Conservation (phyloP, 30 jellyfish, hydroid and myxozoan genomes). For the Catostylus mosaicus region DNA sequence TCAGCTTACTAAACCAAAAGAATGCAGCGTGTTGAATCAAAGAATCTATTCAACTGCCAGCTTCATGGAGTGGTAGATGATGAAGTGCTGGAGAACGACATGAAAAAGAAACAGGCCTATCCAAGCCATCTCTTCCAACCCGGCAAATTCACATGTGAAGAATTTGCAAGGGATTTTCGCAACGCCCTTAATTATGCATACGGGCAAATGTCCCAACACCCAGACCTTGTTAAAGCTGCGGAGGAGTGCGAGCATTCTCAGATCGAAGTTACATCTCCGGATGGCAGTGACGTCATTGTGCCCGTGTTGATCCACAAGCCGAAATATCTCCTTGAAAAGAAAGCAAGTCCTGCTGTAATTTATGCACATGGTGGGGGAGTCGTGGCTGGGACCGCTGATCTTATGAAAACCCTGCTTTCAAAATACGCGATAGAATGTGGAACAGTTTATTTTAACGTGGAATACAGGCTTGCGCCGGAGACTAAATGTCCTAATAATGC, state of each 20-base stretch:
- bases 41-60: conserved; percentile 21
- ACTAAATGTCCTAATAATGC: conserved; percentile 56
- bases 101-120: not conserved
- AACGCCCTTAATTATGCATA: not conserved
- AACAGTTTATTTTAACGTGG: conserved; percentile 12
- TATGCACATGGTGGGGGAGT: conserved; percentile 45
- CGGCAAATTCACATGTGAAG: not conserved
- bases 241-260: conserved; percentile 4
- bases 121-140: not conserved
- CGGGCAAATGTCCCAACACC: not conserved
- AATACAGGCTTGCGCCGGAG: conserved; percentile 48
- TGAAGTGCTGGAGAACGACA: not conserved
- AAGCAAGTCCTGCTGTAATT: not conserved
- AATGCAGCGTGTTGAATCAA: conserved; percentile 4
- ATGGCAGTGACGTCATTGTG: conserved; percentile 7
- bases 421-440: not conserved
- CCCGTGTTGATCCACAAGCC: conserved; percentile 25
- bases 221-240: not conserved
- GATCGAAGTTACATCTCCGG: conserved; percentile 7
- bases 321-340: not conserved
- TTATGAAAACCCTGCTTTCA: not conserved
- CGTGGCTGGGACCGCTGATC: conserved; percentile 17
- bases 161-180: not conserved
- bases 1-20: too few species aligned
- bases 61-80: not conserved